Base-by-base conservation (phyloP, 2,888 invertebrate genomes). In the Watsonalla cultraria region DNA sequence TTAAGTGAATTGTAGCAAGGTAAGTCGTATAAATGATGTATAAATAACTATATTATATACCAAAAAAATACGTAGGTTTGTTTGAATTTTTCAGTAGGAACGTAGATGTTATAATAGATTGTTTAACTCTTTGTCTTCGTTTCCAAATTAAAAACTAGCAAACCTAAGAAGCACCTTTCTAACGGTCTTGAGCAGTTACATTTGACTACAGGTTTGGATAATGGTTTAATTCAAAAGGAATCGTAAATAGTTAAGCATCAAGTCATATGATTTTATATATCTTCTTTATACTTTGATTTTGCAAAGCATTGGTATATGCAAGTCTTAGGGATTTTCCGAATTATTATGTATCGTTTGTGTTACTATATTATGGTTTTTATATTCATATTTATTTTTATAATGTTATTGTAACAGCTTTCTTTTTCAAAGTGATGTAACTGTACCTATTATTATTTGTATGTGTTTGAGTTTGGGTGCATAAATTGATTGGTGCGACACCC, bases 11-110 rank as follows among this genome's bases (percentile, higher is more conserved):
- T 37, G 6, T 37, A 49, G 14, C 11, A 11, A 7, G 5, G 49
- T 49, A 49, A 49, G 39, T 15, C 66, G 57, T 57, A 61, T 55
- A 55, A 55, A 54, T 60, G 51, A 56, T 59, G 52, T 60, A 60
- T 56, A 60, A 55, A 59, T 55, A 51, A 55, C 54, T 50, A 35
- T 47, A 45, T 51, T 59, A 60, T 61, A 55, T 64, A 68, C 62
- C 65, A 69, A 71, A 71, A 68, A 66, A 65, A 60, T 42, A 48
- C 50, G 61, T 66, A 72, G 69, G 57, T 66, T 71, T 63, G 65
- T 71, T 70, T 68, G 60, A 60, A 64, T 68, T 66, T 45, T 66
- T 68, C 54, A 52, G 58, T 73, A 74, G 68, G 33, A 53, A 37
- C 59, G 60, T 66, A 67, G 59, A 53, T 57, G 51, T 60, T 64